Evolutionary conservation across 2,113 vertebrate species (phyloP), one percentile per base, ranked within the genome.

Genomic region (Etheostoma spectabile): DNA sequence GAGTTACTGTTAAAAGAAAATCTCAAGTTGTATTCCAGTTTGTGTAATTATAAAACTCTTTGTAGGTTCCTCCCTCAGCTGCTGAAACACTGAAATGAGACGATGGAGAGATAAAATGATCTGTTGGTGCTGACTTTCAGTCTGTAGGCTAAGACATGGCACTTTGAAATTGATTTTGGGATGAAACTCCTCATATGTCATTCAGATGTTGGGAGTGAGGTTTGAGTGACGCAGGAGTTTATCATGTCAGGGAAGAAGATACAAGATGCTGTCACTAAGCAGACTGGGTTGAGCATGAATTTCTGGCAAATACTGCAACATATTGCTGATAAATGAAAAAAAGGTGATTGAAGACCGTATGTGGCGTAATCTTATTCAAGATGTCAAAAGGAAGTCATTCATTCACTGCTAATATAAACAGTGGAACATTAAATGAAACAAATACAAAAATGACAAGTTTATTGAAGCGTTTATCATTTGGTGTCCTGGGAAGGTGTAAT

Each of bases 391-490:
- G 6, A 61, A 70, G 66, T 51, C 27, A 78, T 12, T 75, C 24
- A 64, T 51, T 69, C 74, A 59, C 27, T 4, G 46, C 11, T 71
- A 38, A 82, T 24, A 62, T 33, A 66, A 60, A 55, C 18, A 14
- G 68, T 8, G 19, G 65, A 59, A 66, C 59, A 87, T 63, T 8
- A 46, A 59, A 65, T 51, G n/a, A 83, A 87, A 67, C 18, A 71
- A 80, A 42, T 80, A 42, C 27, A 59, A 42, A 65, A 74, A 51
- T 45, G 30, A 72, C 72, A 77, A n/a, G 48, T 72, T 79, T 72
- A 74, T 71, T 79, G 62, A 69, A 64, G 71, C 14, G 51, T 84
- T 81, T 84, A 49, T 78, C 79, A 87, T 30, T 24, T 2, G 19
- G 38, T 68, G 52, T 73, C 72, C 59, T 18, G 14, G n/a, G 52